These are phyloP conservation scores for Pseudomugil gertrudae DNA, from an alignment of 2,797 vertebrate species.

Conservation along the genomic window DNA sequence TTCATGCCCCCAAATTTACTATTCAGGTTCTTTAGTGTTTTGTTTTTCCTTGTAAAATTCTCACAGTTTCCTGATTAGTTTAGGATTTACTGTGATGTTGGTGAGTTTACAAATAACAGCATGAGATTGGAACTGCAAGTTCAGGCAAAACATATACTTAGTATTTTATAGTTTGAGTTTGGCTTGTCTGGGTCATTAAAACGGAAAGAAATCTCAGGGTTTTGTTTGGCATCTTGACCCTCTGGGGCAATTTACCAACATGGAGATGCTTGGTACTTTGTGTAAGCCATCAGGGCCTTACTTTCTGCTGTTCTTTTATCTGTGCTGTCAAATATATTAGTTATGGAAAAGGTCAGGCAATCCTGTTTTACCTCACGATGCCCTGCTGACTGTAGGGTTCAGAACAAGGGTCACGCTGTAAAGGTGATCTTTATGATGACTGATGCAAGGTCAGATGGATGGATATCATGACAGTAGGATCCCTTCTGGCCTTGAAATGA, in stretches of 20 bases:
- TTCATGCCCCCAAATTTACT: slow-evolving; percentile 4
- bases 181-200: slow-evolving; percentile 26
- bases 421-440: slow-evolving; percentile 32
- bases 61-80: slow-evolving; percentile 15
- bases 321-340: slow-evolving; percentile 11
- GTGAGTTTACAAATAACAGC: slow-evolving; percentile 23
- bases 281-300: slow-evolving; percentile 32
- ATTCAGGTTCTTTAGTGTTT: slow-evolving; percentile 4
- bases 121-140: slow-evolving; percentile 11
- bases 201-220: slow-evolving; percentile 23
- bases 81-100: slow-evolving; percentile 8
- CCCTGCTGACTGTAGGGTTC: slow-evolving; percentile 61
- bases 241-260: slow-evolving; percentile 19
- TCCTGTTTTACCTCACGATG: slow-evolving; percentile 27
- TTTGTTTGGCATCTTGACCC: slow-evolving; percentile 30
- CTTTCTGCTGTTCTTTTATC: slow-evolving; percentile 31
- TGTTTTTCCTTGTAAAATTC: slow-evolving; percentile 4
- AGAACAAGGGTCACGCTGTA: slow-evolving; percentile 56
- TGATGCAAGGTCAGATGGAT: slow-evolving; percentile 60
- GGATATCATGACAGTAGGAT: slow-evolving; percentile 62
- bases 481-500: slow-evolving; percentile 48
- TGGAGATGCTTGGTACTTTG: slow-evolving; percentile 28
- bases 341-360: slow-evolving; percentile 13
- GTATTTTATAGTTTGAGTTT: slow-evolving; percentile 28
- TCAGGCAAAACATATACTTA: slow-evolving; percentile 26